Evolutionary conservation across 2,888 invertebrate species (phyloP).

Genomic region (Macropis europaea): DNA sequence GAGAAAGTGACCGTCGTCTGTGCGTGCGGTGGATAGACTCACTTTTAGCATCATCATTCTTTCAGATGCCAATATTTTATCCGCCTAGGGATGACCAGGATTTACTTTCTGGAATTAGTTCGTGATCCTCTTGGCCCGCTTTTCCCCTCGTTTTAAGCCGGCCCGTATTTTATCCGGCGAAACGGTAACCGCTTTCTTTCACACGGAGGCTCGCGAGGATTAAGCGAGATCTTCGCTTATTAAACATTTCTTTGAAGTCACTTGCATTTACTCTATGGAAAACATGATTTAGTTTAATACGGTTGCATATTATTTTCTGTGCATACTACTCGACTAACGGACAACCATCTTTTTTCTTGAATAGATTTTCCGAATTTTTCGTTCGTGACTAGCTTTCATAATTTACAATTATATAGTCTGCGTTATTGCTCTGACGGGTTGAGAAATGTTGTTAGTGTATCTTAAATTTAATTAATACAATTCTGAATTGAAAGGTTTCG

Average conservation of each 20-base stretch:
- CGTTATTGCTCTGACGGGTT: no score
- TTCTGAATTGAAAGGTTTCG: no score
- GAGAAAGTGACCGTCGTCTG: conserved; percentile 67
- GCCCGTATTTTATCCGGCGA: conserved; percentile 20
- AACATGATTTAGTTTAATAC: no score
- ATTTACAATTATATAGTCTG: no score
- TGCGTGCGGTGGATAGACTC: conserved; percentile 54
- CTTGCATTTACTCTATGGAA: neutral
- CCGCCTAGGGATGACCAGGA: conserved; percentile 7
- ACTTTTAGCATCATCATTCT: conserved; percentile 22
- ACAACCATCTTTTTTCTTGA: no score
- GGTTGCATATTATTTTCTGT: no score
- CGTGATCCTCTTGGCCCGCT: conserved; percentile 5
- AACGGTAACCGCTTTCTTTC: neutral
- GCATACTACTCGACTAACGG: no score
- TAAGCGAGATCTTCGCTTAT: conserved; percentile 5
- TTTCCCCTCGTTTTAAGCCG: conserved; percentile 10
- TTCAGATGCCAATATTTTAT: conserved; percentile 12
- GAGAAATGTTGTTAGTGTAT: no score
- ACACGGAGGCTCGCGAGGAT: neutral
- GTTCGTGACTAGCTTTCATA: no score
- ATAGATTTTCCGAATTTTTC: no score
- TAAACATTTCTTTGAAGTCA: conserved; percentile 9
- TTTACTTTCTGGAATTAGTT: conserved; percentile 26
- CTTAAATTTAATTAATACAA: no score